Evolutionary conservation across 2,888 invertebrate genomes (phyloP), one percentile per base, ranked within the genome.

Genomic region (Auanema sp.): DNA sequence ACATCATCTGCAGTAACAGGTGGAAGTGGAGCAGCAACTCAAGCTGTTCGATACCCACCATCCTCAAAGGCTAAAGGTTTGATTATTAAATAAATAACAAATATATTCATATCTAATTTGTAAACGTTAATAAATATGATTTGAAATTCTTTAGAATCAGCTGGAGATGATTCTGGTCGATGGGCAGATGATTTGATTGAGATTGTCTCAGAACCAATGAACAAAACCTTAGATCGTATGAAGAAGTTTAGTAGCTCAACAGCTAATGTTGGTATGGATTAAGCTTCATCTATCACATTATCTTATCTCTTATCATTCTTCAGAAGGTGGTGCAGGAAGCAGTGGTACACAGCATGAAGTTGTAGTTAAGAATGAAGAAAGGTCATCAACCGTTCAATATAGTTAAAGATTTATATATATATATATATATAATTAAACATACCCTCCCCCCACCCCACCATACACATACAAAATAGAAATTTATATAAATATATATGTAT

Each of bases 151-250:
- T 60, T 47, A 56, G 60, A 61, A 50, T 52, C 65, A 23, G 62
- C 49, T 33, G 62, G 49, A 12, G 73, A 69, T 21, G 68, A 64
- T 42, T 67, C 67, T 23, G 72, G 69, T 42, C 58, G 75, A n/a
- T 83, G 83, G 83, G 75, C 84, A 18, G 83, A 84, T 60, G 77
- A 84, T 62, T 72, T 83, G 69, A 83, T 84, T 68, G 75, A 75
- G 61, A 84, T 83, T 54, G 83, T 83, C 23, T 72, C 77, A 41
- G 83, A 83, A 66, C 83, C 83, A 41, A 83, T 84, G 75, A 73
- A 73, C 57, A 73, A 76, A 51, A 84, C 83, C 21, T 73, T 83
- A 58, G 79, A 83, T 60, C 67, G 83, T 18, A 83, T 83, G 76
- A 76, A 80, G 65, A 77, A 79, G 50, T 83, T 77, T 73, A 76